Evolutionary conservation across 2,888 invertebrate species (phyloP).

Genomic region (Hypena proboscidalis): DNA sequence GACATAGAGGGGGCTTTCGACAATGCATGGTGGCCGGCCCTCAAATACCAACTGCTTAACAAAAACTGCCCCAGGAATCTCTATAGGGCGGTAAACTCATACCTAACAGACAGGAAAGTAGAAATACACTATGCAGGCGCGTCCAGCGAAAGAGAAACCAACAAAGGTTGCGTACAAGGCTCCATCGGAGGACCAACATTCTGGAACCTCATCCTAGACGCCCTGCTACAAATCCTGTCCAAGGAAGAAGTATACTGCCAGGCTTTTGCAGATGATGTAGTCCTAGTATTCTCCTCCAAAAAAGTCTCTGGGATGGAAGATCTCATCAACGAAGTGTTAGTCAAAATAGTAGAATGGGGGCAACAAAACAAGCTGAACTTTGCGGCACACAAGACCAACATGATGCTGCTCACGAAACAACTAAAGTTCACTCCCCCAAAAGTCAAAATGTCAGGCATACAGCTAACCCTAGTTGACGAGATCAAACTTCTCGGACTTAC

Average conservation of each 20-base stretch:
- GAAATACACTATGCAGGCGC: background rate
- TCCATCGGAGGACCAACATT: slow-evolving; percentile 6
- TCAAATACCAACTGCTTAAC: background rate
- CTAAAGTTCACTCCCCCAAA: slow-evolving; percentile 4
- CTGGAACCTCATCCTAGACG: slow-evolving; percentile 13
- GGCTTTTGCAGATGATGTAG: slow-evolving; percentile 12
- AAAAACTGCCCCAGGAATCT: slow-evolving; percentile 5
- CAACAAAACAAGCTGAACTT: slow-evolving; percentile 1
- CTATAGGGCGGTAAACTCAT: background rate
- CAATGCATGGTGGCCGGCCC: slow-evolving; percentile 15
- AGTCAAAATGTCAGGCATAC: slow-evolving; percentile 6
- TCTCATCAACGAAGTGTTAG: background rate
- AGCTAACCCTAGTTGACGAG: slow-evolving; percentile 3
- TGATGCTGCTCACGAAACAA: slow-evolving; percentile 7
- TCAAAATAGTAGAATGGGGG: slow-evolving; percentile 3
- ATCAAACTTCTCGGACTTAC: slow-evolving; percentile 24
- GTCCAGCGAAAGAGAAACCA: background rate
- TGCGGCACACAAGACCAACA: slow-evolving; percentile 7
- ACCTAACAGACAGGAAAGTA: background rate
- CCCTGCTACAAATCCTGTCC: slow-evolving; percentile 1
- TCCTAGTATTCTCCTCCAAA: background rate
- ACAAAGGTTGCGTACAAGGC: slow-evolving; percentile 14
- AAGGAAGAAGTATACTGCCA: background rate
- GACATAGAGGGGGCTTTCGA: slow-evolving; percentile 13
- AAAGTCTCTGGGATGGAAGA: background rate